phyloP scores from a whole-genome alignment of 2,113 vertebrate species.

The Callospermophilus lateralis region DNA sequence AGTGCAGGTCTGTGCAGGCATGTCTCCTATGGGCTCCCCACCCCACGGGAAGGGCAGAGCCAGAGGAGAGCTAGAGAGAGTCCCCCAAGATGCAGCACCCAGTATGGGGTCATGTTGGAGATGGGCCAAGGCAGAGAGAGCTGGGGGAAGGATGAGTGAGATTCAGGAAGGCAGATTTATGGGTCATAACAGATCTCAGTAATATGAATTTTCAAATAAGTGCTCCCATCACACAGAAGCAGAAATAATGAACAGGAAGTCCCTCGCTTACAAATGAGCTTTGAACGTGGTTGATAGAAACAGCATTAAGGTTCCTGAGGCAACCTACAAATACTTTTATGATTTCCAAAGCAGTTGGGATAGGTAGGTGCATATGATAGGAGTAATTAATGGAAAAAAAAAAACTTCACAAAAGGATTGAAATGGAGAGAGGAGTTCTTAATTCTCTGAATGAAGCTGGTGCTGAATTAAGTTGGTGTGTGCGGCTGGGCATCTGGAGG shows the following conservation, averaged over 20 bases:
- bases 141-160: fast-evolving
- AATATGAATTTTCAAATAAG: not conserved
- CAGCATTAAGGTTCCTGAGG: not conserved
- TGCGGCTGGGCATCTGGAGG: not conserved
- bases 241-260: slow-evolving; percentile 3
- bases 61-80: not conserved
- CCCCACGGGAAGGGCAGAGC: not conserved
- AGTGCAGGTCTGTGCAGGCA: not conserved
- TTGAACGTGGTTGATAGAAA: not conserved
- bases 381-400: not conserved
- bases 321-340: not conserved
- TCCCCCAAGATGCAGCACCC: fast-evolving
- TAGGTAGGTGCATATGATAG: not conserved
- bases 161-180: not conserved
- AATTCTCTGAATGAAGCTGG: not conserved
- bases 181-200: not conserved
- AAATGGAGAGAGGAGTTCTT: not conserved
- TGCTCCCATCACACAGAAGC: not conserved
- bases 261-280: not conserved
- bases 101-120: not conserved
- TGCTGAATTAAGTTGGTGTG: too few species aligned
- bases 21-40: not conserved
- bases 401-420: not conserved
- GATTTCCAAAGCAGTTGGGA: not conserved
- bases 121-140: not conserved